Base-by-base conservation (phyloP, 2,797 vertebrate genomes). In the Ciconia nigra region DNA sequence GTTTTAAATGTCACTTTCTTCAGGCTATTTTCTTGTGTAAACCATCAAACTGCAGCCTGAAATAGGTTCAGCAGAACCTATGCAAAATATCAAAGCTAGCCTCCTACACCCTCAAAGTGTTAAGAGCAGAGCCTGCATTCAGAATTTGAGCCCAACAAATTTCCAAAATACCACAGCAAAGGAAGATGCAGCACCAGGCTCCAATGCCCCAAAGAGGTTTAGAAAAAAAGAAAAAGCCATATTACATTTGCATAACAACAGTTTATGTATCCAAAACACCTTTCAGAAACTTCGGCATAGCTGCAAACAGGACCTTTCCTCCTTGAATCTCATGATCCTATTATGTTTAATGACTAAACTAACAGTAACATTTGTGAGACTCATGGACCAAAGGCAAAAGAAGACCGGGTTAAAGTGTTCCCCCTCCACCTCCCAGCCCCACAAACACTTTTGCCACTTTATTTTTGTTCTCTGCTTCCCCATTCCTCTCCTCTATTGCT, bases 11-110 rank as follows among this genome's bases (percentile, higher is more conserved):
- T 39, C 85, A 65, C 14, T 87, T 96, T 90, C 78, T 80, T 91
- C 61, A 89, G 74, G 69, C 66, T 95, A 72, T 95, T 94, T 97
- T 94, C 61, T 89, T 87, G 71, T 85, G 67, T 63, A 92, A 96
- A 91, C 66, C 87, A 92, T 54, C 70, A 82, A 91, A 80, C 74
- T 91, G 52, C 67, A 96, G 84, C 87, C 84, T 91, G 94, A 96
- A 96, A 96, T 96, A 97, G 67, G 93, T 87, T 95, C 66, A 94
- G 91, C 69, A 97, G 78, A 97, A 93, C 82, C 17, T 29, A 83
- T 93, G 94, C 42, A 95, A 96, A 96, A 96, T 92, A 96, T 88
- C 92, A 93, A 93, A 92, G 18, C 69, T 80, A 96, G 51, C 82
- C 96, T 96, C 96, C 95, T 81, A 95, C 95, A 90, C 72, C 72